Evolutionary conservation across 2,113 vertebrate genomes (phyloP), one percentile per base, ranked within the genome.

Genomic region (Grammomys surdaster): DNA sequence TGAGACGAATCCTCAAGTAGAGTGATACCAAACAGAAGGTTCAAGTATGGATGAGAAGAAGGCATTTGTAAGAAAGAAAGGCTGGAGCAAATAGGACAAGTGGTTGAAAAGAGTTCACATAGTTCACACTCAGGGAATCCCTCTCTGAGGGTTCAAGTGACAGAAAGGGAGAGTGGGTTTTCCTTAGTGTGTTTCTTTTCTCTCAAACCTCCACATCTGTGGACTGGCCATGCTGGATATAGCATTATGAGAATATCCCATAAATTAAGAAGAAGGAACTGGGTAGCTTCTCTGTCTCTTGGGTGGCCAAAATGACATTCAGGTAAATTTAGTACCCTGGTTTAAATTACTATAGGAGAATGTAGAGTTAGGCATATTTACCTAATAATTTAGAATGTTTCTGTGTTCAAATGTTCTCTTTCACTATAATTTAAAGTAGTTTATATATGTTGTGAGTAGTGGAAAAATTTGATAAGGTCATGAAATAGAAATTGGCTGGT

Each of bases 341-440:
- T 96, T 94, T 92, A 88, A 89, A 94, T 28, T 75, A n/a, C 19
- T 67, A 43, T 54, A 88, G 14, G 33, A 70, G 46, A 87, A 5
- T 26, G 24, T 48, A 90, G 20, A 95, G 24, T 67, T 46, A 77
- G 51, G 65, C 31, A 56, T 22, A 80, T 22, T 31, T 51, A 33
- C 6, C 31, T 12, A 94, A 75, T 46, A 51, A 12, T 69, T n/a
- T 40, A 58, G n/a, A 90, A 31, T 95, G 69, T 60, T 46, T 73
- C 28, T 80, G 28, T 48, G 43, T 88, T 84, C 76, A 31, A 77
- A 72, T 58, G 26, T 3, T 60, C 16, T 92, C 89, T 90, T 73
- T 63, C 16, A 86, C 24, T 84, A 60, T 51, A 9, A 80, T 10
- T 93, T 88, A 11, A 90, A 86, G 75, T 86, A 65, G 70, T 82